Base-by-base conservation (phyloP, 2,113 vertebrate species). In the Gallinago paraguaiae region DNA sequence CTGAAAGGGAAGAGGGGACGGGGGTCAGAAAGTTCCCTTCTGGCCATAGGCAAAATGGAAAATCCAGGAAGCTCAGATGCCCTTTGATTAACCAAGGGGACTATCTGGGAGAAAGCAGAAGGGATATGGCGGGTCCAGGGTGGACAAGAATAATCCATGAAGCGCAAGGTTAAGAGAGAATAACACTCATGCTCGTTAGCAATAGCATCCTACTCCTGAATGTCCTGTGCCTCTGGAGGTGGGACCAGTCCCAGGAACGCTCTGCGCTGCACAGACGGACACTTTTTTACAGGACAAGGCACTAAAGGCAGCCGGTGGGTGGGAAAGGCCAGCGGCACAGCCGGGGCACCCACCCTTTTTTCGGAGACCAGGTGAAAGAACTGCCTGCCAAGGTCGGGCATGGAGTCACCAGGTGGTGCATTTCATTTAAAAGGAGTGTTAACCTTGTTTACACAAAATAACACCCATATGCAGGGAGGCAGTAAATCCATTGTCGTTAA, bases 401-500 rank as follows among this genome's bases (percentile, higher is more conserved):
- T 96, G 95, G 97, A 97, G 98, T 98, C 98, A 98, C 98, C 98
- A 99, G 98, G 98, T 99, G 98, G 98, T 98, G 98, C 97, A 98
- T 99, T 98, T 98, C 98, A 98, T 98, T 98, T 99, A 99, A 99
- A 99, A 98, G 98, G 98, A 98, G 98, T 85, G 98, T 99, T 99
- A 99, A 99, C 98, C 99, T 99, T 99, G 98, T 99, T 99, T 99
- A 99, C 98, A 98, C 98, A 99, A 98, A 98, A 99, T 98, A 98
- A 98, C 98, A 98, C 98, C 98, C 98, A 98, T 99, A 98, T 97
- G 97, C 98, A 98, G 98, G 96, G 98, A 96, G 97, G 98, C 98
- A 98, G 98, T 99, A 99, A 99, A 99, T 99, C 97, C 98, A 98
- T 98, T 99, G 99, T 99, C 98, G 98, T 99, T 99, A 99, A 99